Evolutionary conservation across 2,113 vertebrate species (phyloP).

Genomic region (Anas platyrhynchos): DNA sequence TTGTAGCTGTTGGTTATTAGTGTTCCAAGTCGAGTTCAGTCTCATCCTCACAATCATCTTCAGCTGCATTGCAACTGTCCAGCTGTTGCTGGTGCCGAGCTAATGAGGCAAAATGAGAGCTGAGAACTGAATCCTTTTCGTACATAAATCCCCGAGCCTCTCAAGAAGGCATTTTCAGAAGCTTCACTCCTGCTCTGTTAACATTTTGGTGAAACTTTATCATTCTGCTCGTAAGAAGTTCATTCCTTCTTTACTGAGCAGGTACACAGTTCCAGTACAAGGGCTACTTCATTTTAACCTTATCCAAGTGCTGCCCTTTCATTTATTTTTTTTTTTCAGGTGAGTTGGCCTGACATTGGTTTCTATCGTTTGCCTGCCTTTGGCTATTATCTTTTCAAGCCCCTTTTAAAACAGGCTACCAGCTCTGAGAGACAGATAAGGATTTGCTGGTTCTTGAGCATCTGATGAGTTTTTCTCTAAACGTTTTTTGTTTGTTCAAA

Average conservation of each 20-base stretch:
- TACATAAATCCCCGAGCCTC: neutral
- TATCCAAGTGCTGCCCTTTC: neutral
- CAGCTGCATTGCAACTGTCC: neutral
- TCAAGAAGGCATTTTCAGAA: neutral
- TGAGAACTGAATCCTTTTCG: neutral
- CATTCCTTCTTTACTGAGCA: neutral
- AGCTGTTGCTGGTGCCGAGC: neutral
- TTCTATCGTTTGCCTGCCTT: neutral
- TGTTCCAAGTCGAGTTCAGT: neutral
- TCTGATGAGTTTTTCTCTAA: neutral
- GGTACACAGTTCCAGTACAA: neutral
- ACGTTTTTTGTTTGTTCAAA: neutral
- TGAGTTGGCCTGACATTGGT: neutral
- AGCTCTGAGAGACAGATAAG: neutral
- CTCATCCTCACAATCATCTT: neutral
- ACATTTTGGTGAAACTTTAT: neutral
- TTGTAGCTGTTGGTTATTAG: neutral
- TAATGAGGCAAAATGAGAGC: neutral
- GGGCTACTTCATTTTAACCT: neutral
- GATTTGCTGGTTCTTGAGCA: neutral
- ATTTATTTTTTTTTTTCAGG: neutral
- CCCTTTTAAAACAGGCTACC: neutral
- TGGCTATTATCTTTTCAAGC: neutral
- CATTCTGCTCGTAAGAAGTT: neutral
- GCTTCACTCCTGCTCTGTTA: neutral